Conservation (phyloP, 2,888 invertebrate species). For the Ennomos fuscantarius region DNA sequence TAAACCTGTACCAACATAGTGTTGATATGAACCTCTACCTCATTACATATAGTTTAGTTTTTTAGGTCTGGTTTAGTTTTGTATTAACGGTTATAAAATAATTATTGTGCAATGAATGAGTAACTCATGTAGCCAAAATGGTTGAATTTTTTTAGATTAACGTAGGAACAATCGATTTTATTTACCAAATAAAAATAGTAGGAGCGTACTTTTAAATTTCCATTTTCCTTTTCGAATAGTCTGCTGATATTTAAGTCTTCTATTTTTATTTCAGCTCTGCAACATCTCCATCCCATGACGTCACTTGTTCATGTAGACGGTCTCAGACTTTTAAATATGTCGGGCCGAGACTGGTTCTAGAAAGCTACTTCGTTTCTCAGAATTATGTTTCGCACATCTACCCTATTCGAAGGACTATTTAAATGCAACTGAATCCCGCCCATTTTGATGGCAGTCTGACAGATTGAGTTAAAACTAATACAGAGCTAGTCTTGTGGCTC, state of each 20-base stretch:
- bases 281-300: constrained; percentile 59
- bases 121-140: no score
- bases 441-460: background rate
- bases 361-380: constrained; percentile 69
- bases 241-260: background rate
- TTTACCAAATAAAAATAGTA: no score
- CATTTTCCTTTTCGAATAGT: no score
- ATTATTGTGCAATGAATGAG: no score
- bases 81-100: no score
- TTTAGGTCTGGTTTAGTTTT: no score
- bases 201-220: no score
- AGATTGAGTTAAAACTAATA: background rate
- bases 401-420: constrained; percentile 51
- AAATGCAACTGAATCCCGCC: background rate
- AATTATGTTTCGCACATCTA: constrained; percentile 70
- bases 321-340: constrained; percentile 42
- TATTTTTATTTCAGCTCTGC: constrained; percentile 7
- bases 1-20: no score
- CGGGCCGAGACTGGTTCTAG: constrained; percentile 58
- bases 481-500: background rate
- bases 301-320: constrained; percentile 56
- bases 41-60: no score
- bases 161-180: no score
- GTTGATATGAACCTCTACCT: no score
- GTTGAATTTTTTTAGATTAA: no score